phyloP scores from a whole-genome alignment of 30 jellyfish, hydroid and myxozoan species.

The Turritopsis dohrnii region DNA sequence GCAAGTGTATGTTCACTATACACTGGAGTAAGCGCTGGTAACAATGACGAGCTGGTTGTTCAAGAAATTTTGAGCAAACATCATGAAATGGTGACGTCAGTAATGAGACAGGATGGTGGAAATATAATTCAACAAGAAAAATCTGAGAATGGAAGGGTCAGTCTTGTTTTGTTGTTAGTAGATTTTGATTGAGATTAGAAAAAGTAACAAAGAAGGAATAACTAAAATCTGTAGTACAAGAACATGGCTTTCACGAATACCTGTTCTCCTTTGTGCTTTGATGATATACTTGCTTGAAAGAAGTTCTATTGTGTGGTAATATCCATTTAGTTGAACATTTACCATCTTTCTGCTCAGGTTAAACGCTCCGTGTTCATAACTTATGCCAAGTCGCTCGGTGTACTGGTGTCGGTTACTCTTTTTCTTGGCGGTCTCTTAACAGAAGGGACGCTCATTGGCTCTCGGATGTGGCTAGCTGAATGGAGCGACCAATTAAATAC shows the following conservation, averaged over 20 bases:
- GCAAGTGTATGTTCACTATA: neutral
- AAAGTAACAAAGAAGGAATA: too few relatives aligned
- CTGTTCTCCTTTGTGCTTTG: too few relatives aligned
- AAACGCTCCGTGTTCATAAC: slow-evolving; percentile 59
- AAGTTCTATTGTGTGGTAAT: too few relatives aligned
- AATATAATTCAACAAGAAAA: slow-evolving; percentile 52
- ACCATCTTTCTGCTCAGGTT: slow-evolving; percentile 60
- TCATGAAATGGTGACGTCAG: slow-evolving; percentile 28
- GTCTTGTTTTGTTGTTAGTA: neutral
- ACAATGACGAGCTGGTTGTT: slow-evolving; percentile 16
- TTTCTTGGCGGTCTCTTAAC: slow-evolving; percentile 39
- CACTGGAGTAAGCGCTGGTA: neutral
- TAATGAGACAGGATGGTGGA: slow-evolving; percentile 34
- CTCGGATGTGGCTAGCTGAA: slow-evolving; percentile 90
- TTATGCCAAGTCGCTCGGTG: slow-evolving; percentile 70
- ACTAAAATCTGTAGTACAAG: too few relatives aligned
- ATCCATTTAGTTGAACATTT: too few relatives aligned
- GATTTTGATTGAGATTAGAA: neutral
- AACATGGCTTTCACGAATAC: too few relatives aligned
- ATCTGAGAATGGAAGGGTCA: slow-evolving; percentile 83
- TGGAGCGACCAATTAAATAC: slow-evolving; percentile 66
- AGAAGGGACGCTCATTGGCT: slow-evolving; percentile 71
- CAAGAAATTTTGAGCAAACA: slow-evolving; percentile 38
- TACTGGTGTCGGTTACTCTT: slow-evolving; percentile 23
- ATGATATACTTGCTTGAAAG: too few relatives aligned